Evolutionary conservation across 1,140 invertebrate genomes (phyloP).

Genomic region (Popillia japonica): DNA sequence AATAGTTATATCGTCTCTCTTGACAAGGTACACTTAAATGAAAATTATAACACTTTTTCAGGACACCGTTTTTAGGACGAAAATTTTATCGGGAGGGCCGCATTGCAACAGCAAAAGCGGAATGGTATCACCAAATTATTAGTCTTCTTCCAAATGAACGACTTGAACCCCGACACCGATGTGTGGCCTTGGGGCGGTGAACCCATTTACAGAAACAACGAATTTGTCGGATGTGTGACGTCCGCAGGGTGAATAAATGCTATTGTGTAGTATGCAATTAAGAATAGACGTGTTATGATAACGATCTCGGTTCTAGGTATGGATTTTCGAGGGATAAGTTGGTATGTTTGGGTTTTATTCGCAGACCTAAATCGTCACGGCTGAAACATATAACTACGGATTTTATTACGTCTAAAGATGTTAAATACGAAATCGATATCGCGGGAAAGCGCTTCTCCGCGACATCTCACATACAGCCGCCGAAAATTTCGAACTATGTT

Average conservation of each 20-base stretch:
- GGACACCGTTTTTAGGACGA: constrained; percentile 61
- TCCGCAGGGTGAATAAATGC: constrained; percentile 78
- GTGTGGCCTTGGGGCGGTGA: constrained; percentile 86
- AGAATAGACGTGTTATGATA: no score
- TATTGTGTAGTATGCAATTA: no score
- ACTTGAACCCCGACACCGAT: constrained; percentile 76
- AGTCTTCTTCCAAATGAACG: constrained; percentile 77
- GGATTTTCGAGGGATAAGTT: constrained; percentile 71
- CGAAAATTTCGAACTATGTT: constrained; percentile 57
- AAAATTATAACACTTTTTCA: constrained; percentile 17
- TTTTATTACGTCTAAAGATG: constrained; percentile 69
- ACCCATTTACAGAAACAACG: constrained; percentile 75
- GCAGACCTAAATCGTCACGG: constrained; percentile 60
- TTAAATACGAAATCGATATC: constrained; percentile 74
- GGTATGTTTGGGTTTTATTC: constrained; percentile 74
- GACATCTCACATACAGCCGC: constrained; percentile 69
- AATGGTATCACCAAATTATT: constrained; percentile 74
- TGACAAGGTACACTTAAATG: constrained; percentile 61
- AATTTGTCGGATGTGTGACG: constrained; percentile 78
- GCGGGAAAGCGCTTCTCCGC: constrained; percentile 69
- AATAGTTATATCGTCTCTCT: constrained; percentile 77
- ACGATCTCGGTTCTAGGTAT: constrained; percentile 63
- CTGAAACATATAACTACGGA: constrained; percentile 66
- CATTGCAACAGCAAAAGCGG: constrained; percentile 74
- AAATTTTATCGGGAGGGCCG: constrained; percentile 79